Conservation (phyloP, 1,140 invertebrate genomes). For the Mizuhopecten yessoensis region DNA sequence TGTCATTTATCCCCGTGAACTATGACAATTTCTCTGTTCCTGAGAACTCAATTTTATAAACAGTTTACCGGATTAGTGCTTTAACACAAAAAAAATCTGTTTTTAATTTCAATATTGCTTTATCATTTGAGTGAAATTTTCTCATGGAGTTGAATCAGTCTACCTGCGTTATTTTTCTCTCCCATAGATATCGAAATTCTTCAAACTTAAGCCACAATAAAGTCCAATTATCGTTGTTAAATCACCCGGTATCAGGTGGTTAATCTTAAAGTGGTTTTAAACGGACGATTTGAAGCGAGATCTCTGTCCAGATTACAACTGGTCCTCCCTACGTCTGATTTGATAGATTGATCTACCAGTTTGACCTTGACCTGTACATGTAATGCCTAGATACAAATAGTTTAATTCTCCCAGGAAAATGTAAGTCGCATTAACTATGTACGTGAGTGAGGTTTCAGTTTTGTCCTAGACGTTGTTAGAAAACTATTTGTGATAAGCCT, state of each 20-base stretch:
- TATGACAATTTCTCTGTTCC: not conserved
- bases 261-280: conserved; percentile 17
- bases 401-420: not conserved
- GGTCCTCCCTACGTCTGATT: not conserved
- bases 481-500: not conserved
- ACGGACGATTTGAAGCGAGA: conserved; percentile 15
- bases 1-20: not conserved
- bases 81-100: not conserved
- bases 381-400: not conserved
- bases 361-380: conserved; percentile 4
- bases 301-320: not conserved
- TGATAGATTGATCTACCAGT: not conserved
- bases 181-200: conserved; percentile 17
- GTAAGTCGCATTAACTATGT: not conserved
- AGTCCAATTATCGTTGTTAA: not conserved
- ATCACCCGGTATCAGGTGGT: not conserved
- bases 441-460: not conserved
- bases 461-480: too few relatives aligned
- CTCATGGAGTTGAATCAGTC: not conserved
- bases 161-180: not conserved
- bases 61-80: not conserved
- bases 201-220: conserved; percentile 16
- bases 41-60: not conserved
- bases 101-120: not conserved
- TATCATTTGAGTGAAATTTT: not conserved